Percentiles rank a stretch among this genome's conserved stretches.
phyloP scores from a whole-genome alignment of 2,797 vertebrate species.

The Australoheros facetus region DNA sequence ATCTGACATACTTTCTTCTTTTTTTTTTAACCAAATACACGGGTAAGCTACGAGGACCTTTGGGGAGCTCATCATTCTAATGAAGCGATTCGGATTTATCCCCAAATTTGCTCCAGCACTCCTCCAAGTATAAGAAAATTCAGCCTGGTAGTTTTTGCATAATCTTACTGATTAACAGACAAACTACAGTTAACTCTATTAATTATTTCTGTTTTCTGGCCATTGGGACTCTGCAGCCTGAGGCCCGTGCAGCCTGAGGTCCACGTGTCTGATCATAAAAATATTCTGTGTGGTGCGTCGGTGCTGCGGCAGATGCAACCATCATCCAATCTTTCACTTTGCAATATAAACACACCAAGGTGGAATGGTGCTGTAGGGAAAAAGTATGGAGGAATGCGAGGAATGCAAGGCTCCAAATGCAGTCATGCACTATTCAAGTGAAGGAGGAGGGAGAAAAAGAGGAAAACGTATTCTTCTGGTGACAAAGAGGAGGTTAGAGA shows the following conservation, averaged over 20 bases:
- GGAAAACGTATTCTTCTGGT: constrained; percentile 1
- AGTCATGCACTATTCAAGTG: constrained; percentile 52
- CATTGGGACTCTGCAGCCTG: neutral
- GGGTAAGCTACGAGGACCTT: no score
- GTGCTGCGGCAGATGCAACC: constrained; percentile 5
- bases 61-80: no score
- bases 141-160: neutral
- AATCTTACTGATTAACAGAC: neutral
- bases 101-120: neutral
- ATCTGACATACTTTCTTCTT: no score
- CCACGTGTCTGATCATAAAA: neutral
- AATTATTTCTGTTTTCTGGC: neutral
- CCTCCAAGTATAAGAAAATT: neutral
- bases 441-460: constrained; percentile 1
- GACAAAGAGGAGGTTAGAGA: constrained; percentile 43
- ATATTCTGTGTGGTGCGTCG: neutral
- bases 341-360: constrained; percentile 45
- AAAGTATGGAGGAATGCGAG: constrained; percentile 58
- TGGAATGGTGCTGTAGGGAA: constrained; percentile 40
- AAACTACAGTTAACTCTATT: neutral
- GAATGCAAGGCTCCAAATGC: constrained; percentile 60
- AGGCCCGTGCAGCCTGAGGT: neutral
- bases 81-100: no score
- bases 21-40: no score
- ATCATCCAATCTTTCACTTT: constrained; percentile 19